Conservation (phyloP, 2,113 vertebrate genomes). For the Dicaeum eximium region DNA sequence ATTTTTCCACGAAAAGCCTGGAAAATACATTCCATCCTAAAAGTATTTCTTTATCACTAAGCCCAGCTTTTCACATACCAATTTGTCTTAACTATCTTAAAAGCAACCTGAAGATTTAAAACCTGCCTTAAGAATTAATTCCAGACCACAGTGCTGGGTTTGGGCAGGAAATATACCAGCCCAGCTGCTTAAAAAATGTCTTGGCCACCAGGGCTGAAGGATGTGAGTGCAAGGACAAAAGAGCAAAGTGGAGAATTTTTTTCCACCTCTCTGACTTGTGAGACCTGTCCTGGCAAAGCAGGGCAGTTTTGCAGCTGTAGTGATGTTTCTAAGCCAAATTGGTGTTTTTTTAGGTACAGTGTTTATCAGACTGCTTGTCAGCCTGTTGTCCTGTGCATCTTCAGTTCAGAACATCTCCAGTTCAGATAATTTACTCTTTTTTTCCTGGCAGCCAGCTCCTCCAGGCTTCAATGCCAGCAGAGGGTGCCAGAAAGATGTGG, state of each 20-base stretch:
- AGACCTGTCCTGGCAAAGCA: not conserved
- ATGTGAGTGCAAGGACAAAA: not conserved
- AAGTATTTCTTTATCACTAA: not conserved
- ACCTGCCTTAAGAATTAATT: not conserved
- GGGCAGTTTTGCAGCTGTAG: not conserved
- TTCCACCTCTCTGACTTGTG: rapidly evolving
- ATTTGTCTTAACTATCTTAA: not conserved
- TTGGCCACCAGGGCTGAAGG: not conserved
- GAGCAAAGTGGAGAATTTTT: not conserved
- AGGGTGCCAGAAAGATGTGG: not conserved
- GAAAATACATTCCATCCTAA: not conserved
- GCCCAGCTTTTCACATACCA: not conserved
- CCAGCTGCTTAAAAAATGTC: not conserved
- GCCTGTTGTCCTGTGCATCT: not conserved
- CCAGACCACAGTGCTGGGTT: not conserved
- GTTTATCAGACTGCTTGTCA: not conserved
- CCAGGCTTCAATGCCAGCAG: not conserved
- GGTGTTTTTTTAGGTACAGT: not conserved
- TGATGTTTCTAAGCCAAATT: not conserved
- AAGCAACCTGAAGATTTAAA: not conserved
- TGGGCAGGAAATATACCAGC: not conserved
- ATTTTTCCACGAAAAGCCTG: not conserved
- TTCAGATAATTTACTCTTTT: not conserved
- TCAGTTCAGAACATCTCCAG: not conserved
- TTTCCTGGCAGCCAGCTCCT: not conserved